Conservation (phyloP, 2,113 vertebrate species). For the Amblyopsis rosae region DNA sequence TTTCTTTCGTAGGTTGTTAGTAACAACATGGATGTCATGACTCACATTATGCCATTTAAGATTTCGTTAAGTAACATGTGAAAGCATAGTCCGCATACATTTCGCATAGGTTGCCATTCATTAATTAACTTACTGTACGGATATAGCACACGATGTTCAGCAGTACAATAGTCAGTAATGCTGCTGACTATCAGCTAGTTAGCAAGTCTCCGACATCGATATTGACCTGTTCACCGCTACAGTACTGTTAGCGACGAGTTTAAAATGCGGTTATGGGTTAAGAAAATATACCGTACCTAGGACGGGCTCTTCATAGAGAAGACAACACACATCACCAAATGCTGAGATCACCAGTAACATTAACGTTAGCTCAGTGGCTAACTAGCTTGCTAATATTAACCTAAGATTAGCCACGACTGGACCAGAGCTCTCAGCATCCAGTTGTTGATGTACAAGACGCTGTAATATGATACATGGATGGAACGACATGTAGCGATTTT, state of each 20-base stretch:
- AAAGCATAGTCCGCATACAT: too few relatives aligned
- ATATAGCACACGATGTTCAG: too few relatives aligned
- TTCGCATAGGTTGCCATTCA: too few relatives aligned
- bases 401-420: slow-evolving; percentile 38
- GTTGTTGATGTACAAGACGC: slow-evolving; percentile 2
- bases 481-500: not conserved
- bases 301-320: not conserved
- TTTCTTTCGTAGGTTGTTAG: not conserved
- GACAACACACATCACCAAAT: slow-evolving; percentile 17
- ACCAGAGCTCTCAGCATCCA: slow-evolving; percentile 26
- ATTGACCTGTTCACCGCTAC: slow-evolving; percentile 1
- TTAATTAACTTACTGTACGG: too few relatives aligned
- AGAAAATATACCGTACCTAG: not conserved
- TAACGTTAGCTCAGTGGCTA: slow-evolving; percentile 31
- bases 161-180: not conserved
- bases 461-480: slow-evolving; percentile 27
- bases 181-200: slow-evolving; percentile 1
- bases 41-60: too few relatives aligned
- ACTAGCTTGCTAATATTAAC: slow-evolving; percentile 23
- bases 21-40: too few relatives aligned
- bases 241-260: too few relatives aligned
- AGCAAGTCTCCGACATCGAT: not conserved
- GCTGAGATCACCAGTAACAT: slow-evolving; percentile 9
- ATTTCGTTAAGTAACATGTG: too few relatives aligned
- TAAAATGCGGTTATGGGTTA: too few relatives aligned